phyloP scores from a whole-genome alignment of 2,113 vertebrate genomes.

The Telmatochromis sp. region DNA sequence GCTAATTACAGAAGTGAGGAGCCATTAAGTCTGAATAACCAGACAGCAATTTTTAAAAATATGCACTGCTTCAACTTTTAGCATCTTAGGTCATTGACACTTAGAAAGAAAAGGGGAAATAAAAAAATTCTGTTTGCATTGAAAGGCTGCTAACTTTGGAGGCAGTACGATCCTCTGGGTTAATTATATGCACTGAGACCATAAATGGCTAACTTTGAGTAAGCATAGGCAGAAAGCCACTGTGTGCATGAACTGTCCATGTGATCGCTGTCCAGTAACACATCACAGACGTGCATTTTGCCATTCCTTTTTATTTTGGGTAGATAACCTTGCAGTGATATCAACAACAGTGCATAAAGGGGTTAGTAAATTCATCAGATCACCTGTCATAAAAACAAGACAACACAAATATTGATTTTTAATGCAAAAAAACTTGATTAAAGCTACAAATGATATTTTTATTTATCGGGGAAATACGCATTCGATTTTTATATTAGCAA shows the following conservation, averaged over 20 bases:
- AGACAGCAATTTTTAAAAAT: neutral
- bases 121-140: rapidly evolving
- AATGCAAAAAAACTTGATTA: neutral
- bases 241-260: neutral
- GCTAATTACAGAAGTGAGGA: neutral
- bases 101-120: neutral
- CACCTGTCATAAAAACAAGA: neutral
- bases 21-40: neutral
- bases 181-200: neutral
- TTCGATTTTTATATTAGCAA: neutral
- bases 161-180: neutral
- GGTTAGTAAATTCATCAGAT: neutral
- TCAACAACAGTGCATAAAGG: neutral
- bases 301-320: neutral
- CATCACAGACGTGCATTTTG: neutral
- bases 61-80: neutral
- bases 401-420: neutral
- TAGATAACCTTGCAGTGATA: neutral
- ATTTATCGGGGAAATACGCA: rapidly evolving
- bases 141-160: neutral
- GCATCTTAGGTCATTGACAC: neutral
- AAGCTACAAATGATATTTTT: neutral
- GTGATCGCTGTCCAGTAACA: neutral
- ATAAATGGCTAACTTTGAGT: neutral
- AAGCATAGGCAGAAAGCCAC: neutral